A percentile compares a stretch with the other conserved stretches of the same genome.
These are phyloP conservation scores for Acanthoscelides obtectus DNA, from an alignment of 2,888 invertebrate genomes.

Conservation along the genomic window DNA sequence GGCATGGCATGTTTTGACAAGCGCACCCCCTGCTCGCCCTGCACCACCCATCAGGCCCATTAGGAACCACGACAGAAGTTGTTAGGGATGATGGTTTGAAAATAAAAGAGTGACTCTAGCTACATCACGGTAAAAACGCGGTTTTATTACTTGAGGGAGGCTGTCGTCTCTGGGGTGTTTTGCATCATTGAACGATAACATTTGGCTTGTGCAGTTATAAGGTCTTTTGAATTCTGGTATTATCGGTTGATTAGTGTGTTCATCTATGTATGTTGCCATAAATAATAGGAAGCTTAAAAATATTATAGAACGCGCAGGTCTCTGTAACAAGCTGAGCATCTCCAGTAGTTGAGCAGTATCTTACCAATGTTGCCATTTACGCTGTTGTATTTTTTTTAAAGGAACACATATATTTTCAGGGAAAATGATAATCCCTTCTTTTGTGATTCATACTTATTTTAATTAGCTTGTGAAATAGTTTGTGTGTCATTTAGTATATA, in stretches of 20 bases:
- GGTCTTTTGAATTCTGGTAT: background rate
- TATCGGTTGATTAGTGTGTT: background rate
- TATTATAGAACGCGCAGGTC: too few species aligned
- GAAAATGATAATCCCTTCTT: too few species aligned
- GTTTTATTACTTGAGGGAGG: background rate
- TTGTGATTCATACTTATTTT: too few species aligned
- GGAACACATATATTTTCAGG: too few species aligned
- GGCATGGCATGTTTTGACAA: conserved; percentile 41
- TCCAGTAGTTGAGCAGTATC: too few species aligned
- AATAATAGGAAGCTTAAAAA: too few species aligned
- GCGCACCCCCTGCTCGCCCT: conserved; percentile 18
- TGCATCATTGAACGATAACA: background rate
- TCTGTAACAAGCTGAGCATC: too few species aligned
- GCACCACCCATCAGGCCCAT: background rate
- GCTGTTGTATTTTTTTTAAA: too few species aligned
- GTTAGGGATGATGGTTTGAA: background rate
- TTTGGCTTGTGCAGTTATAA: background rate
- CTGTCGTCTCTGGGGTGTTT: background rate
- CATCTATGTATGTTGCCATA: too few species aligned
- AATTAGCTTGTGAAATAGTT: too few species aligned
- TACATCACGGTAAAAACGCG: background rate
- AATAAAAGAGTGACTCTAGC: background rate
- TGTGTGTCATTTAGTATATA: too few species aligned
- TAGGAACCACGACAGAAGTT: background rate
- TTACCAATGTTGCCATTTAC: too few species aligned